phyloP scores from a whole-genome alignment of 2,797 vertebrate species.

The Yasuhikotakia modesta region DNA sequence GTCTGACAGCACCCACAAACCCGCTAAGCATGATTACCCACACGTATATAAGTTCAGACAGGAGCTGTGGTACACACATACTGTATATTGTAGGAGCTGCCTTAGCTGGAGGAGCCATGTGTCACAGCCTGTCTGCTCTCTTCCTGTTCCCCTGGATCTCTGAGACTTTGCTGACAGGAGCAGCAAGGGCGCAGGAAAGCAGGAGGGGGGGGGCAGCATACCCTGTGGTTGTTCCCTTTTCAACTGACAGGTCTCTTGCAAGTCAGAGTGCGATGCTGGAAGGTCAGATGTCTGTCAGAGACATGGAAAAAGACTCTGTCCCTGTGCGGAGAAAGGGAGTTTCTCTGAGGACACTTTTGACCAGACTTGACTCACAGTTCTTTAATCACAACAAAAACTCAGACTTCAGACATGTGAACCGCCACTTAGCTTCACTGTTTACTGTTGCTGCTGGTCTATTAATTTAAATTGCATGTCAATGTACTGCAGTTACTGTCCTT shows the following conservation, averaged over 20 bases:
- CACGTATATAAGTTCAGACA: slow-evolving; percentile 24
- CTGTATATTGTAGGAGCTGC: neutral
- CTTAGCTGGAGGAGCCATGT: neutral
- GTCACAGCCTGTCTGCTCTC: slow-evolving; percentile 29
- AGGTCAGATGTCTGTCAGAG: slow-evolving; percentile 30
- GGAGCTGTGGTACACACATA: slow-evolving; percentile 5
- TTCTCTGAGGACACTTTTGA: neutral
- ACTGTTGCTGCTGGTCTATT: slow-evolving; percentile 23
- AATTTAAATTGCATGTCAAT: neutral
- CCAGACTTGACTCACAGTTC: neutral
- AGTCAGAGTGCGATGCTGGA: slow-evolving; percentile 11
- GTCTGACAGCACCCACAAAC: slow-evolving; percentile 44
- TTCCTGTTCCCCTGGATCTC: slow-evolving; percentile 15
- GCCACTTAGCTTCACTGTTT: neutral
- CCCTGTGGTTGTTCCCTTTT: slow-evolving; percentile 6
- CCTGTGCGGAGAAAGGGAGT: neutral
- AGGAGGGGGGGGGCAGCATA: neutral
- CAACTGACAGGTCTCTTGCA: slow-evolving; percentile 14
- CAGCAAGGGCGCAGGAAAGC: slow-evolving; percentile 1
- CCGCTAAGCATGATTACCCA: slow-evolving; percentile 16
- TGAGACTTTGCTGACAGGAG: slow-evolving; percentile 6
- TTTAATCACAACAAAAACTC: neutral
- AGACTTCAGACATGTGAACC: neutral
- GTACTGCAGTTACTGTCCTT: no score
- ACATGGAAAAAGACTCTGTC: neutral